A percentile compares a stretch with the other conserved stretches of the same genome.
phyloP scores from a whole-genome alignment of 2,888 invertebrate genomes.

The Norana najaformis region DNA sequence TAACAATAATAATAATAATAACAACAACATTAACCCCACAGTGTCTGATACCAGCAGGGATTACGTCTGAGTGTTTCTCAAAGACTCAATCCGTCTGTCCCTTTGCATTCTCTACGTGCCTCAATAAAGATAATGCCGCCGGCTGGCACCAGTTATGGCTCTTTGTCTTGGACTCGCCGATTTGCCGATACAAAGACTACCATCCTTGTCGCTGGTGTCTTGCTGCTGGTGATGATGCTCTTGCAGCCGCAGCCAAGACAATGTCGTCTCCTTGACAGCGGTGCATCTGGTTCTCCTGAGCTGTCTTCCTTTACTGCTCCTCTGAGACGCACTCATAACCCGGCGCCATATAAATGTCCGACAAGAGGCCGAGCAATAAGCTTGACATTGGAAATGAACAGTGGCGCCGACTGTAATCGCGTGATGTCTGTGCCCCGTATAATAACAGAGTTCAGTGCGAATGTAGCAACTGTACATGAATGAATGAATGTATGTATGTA shows the following conservation, averaged over 20 bases:
- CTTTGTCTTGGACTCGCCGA: conserved; percentile 5
- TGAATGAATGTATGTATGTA: too few relatives aligned
- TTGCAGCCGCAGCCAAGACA: conserved; percentile 8
- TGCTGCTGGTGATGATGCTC: too few relatives aligned
- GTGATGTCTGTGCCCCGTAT: neutral
- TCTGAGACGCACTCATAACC: neutral
- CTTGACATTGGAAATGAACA: neutral
- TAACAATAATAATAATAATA: neutral
- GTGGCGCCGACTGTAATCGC: too few relatives aligned
- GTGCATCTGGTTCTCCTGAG: neutral
- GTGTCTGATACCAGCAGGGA: neutral
- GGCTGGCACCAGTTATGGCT: neutral
- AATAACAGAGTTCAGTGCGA: neutral
- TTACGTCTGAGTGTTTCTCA: neutral
- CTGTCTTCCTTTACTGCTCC: neutral
- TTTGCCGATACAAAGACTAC: neutral
- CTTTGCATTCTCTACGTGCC: neutral
- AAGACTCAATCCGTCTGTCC: neutral
- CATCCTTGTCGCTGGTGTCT: neutral
- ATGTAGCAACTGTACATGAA: neutral
- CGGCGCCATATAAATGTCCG: neutral
- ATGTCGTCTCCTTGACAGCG: neutral
- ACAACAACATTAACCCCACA: too few relatives aligned
- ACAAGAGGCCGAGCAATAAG: neutral
- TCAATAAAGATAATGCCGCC: neutral